Percentiles rank a stretch among this genome's conserved stretches.
Conservation (phyloP, 2,888 invertebrate genomes). For the Exocentrus adspersus region DNA sequence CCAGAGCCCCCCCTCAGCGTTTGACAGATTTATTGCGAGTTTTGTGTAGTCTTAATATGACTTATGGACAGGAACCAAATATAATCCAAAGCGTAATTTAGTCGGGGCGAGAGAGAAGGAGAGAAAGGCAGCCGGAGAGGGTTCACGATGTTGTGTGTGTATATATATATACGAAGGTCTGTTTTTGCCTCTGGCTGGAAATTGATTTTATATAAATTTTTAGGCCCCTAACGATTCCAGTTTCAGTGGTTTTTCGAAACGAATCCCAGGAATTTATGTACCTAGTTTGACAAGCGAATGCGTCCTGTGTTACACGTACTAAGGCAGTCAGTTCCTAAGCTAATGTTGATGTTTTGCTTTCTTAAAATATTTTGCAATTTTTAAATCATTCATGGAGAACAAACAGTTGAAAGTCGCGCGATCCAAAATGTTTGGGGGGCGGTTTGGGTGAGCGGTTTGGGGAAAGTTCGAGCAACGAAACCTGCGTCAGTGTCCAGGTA, state of each 20-base stretch:
- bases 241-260: neutral
- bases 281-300: no score
- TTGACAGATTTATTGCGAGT: slow-evolving; percentile 66
- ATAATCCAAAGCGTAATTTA: slow-evolving; percentile 57
- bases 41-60: slow-evolving; percentile 64
- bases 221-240: neutral
- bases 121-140: neutral
- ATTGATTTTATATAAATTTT: slow-evolving; percentile 3
- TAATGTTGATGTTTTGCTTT: no score
- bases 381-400: no score
- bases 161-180: neutral
- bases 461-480: no score
- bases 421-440: no score
- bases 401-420: no score
- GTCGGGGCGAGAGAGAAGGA: slow-evolving; percentile 30
- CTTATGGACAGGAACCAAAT: slow-evolving; percentile 64
- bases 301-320: no score
- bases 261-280: no score
- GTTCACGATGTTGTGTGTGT: neutral
- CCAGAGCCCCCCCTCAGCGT: slow-evolving; percentile 59
- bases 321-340: no score
- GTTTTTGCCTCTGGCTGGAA: slow-evolving; percentile 3
- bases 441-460: no score
- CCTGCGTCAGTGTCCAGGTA: no score
- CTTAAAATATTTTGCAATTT: no score